Evolutionary conservation across 2,888 invertebrate genomes (phyloP).

Genomic region (Abscondita cerata): DNA sequence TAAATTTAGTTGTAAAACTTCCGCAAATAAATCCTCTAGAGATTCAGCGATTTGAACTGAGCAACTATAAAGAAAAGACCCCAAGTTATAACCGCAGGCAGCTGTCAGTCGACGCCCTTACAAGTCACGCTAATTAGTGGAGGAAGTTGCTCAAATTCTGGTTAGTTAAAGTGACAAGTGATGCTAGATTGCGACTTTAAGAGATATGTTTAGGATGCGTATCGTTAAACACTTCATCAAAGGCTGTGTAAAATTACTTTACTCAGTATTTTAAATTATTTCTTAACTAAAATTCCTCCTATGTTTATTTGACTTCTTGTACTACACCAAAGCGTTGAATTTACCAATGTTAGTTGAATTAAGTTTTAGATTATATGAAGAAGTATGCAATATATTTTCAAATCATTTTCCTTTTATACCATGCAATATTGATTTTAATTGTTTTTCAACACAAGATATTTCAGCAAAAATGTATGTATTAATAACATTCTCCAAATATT

Average conservation of each 20-base stretch:
- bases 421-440: too few relatives aligned
- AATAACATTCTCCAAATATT: too few relatives aligned
- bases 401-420: too few relatives aligned
- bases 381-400: too few relatives aligned
- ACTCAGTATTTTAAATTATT: too few relatives aligned
- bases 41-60: conserved; percentile 31
- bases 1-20: conserved; percentile 25
- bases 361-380: too few relatives aligned
- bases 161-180: conserved; percentile 31
- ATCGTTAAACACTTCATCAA: conserved; percentile 14
- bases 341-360: too few relatives aligned
- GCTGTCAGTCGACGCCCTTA: conserved; percentile 34
- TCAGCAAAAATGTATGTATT: too few relatives aligned
- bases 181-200: conserved; percentile 32
- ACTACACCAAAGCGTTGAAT: too few relatives aligned
- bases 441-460: too few relatives aligned
- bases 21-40: conserved; percentile 27
- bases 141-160: conserved; percentile 37
- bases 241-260: not conserved
- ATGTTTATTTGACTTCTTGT: too few relatives aligned
- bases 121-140: conserved; percentile 38
- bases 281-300: too few relatives aligned
- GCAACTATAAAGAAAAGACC: conserved; percentile 32
- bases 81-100: conserved; percentile 33
- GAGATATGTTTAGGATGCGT: conserved; percentile 23